These are phyloP conservation scores for Zonitis immaculata DNA, from an alignment of 2,888 invertebrate genomes.

Conservation along the genomic window DNA sequence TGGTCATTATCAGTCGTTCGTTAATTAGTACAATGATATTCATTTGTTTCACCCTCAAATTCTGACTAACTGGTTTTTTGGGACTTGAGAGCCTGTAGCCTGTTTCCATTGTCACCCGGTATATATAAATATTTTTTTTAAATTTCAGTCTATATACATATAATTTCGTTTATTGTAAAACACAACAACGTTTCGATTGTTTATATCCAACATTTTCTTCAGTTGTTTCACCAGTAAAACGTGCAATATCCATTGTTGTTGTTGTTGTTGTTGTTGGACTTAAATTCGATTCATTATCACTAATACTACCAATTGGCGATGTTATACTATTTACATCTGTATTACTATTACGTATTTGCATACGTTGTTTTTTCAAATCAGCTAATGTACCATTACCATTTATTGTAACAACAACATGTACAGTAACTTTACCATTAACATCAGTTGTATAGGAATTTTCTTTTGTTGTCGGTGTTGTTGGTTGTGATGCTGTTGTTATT, in stretches of 20 bases:
- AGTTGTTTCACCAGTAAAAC: conserved; percentile 67
- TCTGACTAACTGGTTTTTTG: no score
- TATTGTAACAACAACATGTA: conserved; percentile 69
- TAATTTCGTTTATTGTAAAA: conserved; percentile 57
- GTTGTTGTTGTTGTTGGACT: conserved; percentile 40
- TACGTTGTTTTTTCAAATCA: conserved; percentile 88
- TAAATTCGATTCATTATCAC: conserved; percentile 50
- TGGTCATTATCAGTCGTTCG: no score
- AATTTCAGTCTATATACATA: neutral
- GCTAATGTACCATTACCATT: conserved; percentile 75
- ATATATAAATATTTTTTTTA: no score
- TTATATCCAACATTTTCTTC: conserved; percentile 74
- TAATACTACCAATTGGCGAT: conserved; percentile 46
- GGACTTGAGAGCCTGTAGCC: no score
- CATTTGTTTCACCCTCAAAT: no score
- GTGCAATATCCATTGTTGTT: conserved; percentile 52
- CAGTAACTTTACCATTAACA: conserved; percentile 70
- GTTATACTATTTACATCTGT: conserved; percentile 46
- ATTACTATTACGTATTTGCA: conserved; percentile 70
- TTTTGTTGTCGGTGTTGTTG: conserved; percentile 32
- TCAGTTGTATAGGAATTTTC: conserved; percentile 61
- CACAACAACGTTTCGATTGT: conserved; percentile 67
- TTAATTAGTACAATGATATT: no score
- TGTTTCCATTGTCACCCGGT: no score
- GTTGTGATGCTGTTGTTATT: neutral